Evolutionary conservation across 1,140 invertebrate species (phyloP).

Genomic region (Rhagoletis pomonella): DNA sequence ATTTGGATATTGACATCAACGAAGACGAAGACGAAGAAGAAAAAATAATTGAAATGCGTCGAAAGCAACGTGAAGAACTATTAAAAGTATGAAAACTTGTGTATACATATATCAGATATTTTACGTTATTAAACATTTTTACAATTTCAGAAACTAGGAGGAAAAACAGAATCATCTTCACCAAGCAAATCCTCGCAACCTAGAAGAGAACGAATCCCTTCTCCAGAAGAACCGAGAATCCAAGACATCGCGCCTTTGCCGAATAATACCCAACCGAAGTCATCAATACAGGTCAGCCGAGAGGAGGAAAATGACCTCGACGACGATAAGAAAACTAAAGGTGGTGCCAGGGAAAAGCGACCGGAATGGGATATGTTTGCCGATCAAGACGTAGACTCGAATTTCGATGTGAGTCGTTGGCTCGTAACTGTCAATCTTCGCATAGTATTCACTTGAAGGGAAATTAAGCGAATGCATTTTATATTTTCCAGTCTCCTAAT

Average conservation of each 20-base stretch:
- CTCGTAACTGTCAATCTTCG: conserved; percentile 67
- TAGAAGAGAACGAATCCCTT: not conserved
- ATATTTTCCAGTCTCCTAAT: conserved; percentile 79
- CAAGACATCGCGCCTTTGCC: not conserved
- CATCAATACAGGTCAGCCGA: not conserved
- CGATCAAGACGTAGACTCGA: conserved; percentile 89
- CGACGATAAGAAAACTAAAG: conserved; percentile 33
- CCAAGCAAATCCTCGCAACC: not conserved
- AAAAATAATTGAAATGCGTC: conserved; percentile 91
- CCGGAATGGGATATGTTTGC: conserved; percentile 91
- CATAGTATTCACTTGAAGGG: not conserved
- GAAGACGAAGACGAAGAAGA: conserved; percentile 97
- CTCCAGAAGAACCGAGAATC: not conserved
- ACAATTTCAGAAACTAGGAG: not conserved
- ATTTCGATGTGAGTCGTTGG: conserved; percentile 85
- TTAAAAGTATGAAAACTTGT: conserved; percentile 79
- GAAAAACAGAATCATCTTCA: conserved; percentile 27
- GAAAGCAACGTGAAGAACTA: conserved; percentile 92
- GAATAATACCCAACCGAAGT: not conserved
- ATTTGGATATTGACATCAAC: conserved; percentile 83
- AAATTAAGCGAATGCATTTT: not conserved
- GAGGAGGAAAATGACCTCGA: conserved; percentile 35
- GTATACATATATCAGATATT: not conserved
- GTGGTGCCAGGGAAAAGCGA: conserved; percentile 70
- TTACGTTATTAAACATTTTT: not conserved